Evolutionary conservation across 2,113 vertebrate species (phyloP).

Genomic region (Antechinus stuartii): DNA sequence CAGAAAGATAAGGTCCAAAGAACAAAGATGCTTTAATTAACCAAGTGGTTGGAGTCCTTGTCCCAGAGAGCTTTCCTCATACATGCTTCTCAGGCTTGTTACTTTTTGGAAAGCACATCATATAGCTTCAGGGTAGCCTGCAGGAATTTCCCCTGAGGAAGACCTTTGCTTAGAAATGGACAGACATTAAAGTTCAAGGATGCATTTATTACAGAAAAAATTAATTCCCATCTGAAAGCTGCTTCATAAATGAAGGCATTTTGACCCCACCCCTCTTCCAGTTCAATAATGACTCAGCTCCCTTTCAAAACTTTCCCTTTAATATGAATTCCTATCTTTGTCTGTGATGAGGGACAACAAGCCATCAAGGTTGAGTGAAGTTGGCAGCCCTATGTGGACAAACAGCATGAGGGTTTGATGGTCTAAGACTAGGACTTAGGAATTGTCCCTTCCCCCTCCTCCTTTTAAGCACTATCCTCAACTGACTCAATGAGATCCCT

Average conservation of each 20-base stretch:
- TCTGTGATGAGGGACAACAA: slow-evolving; percentile 70
- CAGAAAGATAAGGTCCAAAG: slow-evolving; percentile 34
- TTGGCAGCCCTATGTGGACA: neutral
- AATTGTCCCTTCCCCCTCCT: neutral
- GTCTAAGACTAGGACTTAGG: neutral
- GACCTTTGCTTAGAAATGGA: slow-evolving; percentile 51
- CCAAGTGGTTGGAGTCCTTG: neutral
- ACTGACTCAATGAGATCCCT: neutral
- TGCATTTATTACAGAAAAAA: slow-evolving; percentile 32
- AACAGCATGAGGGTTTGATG: neutral
- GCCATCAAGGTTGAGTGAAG: slow-evolving; percentile 49
- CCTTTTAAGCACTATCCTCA: neutral
- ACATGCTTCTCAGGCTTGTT: neutral
- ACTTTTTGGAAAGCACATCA: slow-evolving; percentile 38
- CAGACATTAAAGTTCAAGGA: slow-evolving; percentile 57
- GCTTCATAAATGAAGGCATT: slow-evolving; percentile 69
- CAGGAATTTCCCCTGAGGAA: slow-evolving; percentile 47
- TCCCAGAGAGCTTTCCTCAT: slow-evolving; percentile 12
- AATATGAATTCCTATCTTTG: slow-evolving; percentile 65
- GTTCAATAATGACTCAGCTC: slow-evolving; percentile 72
- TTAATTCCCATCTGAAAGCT: slow-evolving; percentile 77
- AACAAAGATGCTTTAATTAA: slow-evolving; percentile 51
- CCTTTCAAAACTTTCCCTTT: slow-evolving; percentile 60
- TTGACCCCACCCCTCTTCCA: slow-evolving; percentile 64
- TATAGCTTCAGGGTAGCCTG: slow-evolving; percentile 30